Conservation (phyloP, 1,140 invertebrate species). For the Gonatopus flavifemur region DNA sequence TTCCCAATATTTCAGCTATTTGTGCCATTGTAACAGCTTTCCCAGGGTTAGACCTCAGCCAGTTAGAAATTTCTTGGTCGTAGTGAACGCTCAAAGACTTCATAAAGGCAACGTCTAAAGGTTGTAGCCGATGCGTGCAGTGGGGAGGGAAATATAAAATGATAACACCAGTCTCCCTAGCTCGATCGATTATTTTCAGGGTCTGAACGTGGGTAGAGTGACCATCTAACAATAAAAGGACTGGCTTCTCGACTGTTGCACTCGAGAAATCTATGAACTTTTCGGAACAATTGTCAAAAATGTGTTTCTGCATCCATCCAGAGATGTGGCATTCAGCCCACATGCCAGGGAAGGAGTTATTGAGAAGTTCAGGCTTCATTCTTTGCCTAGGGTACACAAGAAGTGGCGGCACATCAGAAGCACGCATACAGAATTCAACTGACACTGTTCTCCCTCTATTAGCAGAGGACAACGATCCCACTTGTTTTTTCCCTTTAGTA, state of each 20-base stretch:
- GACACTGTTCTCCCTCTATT: not conserved
- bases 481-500: not conserved
- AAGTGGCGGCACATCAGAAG: not conserved
- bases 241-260: constrained; percentile 19
- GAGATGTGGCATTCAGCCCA: constrained; percentile 6
- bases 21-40: constrained; percentile 32
- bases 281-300: constrained; percentile 25
- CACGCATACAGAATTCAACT: not conserved
- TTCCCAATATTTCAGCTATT: constrained; percentile 32
- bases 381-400: not conserved
- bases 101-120: constrained; percentile 39
- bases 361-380: constrained; percentile 1
- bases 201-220: constrained; percentile 13
- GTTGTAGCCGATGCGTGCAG: constrained; percentile 34
- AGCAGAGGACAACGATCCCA: not conserved
- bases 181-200: constrained; percentile 12
- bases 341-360: constrained; percentile 2
- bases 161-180: constrained; percentile 22
- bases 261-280: constrained; percentile 21
- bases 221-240: constrained; percentile 34
- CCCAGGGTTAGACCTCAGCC: constrained; percentile 30
- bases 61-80: constrained; percentile 29
- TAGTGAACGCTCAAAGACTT: constrained; percentile 29
- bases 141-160: constrained; percentile 42
- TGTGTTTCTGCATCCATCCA: constrained; percentile 24